A percentile compares a stretch with the other conserved stretches of the same genome.
Conservation (phyloP, 2,888 invertebrate genomes). For the Hermaeophaga mercurialis region DNA sequence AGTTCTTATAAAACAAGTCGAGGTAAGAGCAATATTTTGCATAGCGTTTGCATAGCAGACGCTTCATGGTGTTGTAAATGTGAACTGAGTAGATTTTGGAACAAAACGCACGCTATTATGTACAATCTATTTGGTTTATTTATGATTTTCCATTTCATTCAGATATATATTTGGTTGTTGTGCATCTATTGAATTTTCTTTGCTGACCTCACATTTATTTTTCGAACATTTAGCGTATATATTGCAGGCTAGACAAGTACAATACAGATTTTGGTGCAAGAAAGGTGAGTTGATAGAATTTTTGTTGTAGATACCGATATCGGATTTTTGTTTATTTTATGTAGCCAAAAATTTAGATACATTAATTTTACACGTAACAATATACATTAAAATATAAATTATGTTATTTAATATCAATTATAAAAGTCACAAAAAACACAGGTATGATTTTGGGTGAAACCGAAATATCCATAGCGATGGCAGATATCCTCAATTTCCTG, state of each 20-base stretch:
- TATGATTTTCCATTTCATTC: constrained; percentile 20
- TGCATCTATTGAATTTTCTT: constrained; percentile 34
- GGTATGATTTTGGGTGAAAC: too few relatives aligned
- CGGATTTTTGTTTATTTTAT: constrained; percentile 4
- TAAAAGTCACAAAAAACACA: too few relatives aligned
- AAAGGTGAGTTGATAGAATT: constrained; percentile 37
- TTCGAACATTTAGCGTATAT: constrained; percentile 24
- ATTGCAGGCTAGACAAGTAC: constrained; percentile 33
- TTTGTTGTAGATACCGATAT: constrained; percentile 23
- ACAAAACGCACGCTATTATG: constrained; percentile 32
- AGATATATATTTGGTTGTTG: constrained; percentile 23
- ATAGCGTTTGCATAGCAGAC: constrained; percentile 12
- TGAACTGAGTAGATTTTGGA: constrained; percentile 32
- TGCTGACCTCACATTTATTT: constrained; percentile 31
- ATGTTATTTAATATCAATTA: too few relatives aligned
- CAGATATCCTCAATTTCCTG: too few relatives aligned
- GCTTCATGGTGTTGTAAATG: constrained; percentile 34
- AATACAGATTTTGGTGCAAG: constrained; percentile 40
- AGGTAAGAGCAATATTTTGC: constrained; percentile 65
- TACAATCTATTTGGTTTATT: constrained; percentile 29
- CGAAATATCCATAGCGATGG: too few relatives aligned
- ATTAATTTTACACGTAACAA: constrained; percentile 21
- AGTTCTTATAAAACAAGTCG: constrained; percentile 88
- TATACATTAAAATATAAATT: too few relatives aligned
- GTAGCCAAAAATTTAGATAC: not conserved